phyloP scores from a whole-genome alignment of 2,888 invertebrate genomes.

The Cetonia aurata region DNA sequence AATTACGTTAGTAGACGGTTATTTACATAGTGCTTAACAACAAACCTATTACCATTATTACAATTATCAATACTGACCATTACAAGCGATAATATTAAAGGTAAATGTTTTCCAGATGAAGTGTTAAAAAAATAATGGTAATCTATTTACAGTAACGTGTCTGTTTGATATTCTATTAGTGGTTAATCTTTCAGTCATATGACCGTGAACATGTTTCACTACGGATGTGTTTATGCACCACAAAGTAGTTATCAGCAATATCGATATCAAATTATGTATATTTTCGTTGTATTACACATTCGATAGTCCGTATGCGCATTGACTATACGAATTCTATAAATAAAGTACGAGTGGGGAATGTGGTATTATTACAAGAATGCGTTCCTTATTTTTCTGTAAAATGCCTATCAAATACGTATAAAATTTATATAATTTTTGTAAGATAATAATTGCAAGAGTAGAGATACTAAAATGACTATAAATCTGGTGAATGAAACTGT shows the following conservation, averaged over 20 bases:
- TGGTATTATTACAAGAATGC: too few relatives aligned
- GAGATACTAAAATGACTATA: too few relatives aligned
- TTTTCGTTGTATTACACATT: background rate
- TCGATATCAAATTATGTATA: background rate
- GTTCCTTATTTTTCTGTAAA: too few relatives aligned
- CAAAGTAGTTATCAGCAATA: too few relatives aligned
- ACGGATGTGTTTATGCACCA: background rate
- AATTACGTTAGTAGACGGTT: background rate
- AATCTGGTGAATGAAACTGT: too few relatives aligned
- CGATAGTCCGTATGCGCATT: too few relatives aligned
- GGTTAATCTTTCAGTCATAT: background rate
- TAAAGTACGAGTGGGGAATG: too few relatives aligned
- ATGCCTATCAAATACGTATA: too few relatives aligned
- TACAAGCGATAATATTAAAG: slow-evolving; percentile 26
- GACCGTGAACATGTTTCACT: slow-evolving; percentile 10
- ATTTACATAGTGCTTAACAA: slow-evolving; percentile 10
- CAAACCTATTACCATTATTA: slow-evolving; percentile 19
- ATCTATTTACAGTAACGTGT: slow-evolving; percentile 32
- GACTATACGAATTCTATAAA: too few relatives aligned
- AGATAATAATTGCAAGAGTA: too few relatives aligned
- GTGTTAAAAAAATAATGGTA: slow-evolving; percentile 38
- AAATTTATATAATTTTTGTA: too few relatives aligned
- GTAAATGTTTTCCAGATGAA: slow-evolving; percentile 24
- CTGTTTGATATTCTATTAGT: slow-evolving; percentile 10
- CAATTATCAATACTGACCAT: slow-evolving; percentile 31